Conservation (phyloP, 2,888 invertebrate species). For the Cheilosia grossa region DNA sequence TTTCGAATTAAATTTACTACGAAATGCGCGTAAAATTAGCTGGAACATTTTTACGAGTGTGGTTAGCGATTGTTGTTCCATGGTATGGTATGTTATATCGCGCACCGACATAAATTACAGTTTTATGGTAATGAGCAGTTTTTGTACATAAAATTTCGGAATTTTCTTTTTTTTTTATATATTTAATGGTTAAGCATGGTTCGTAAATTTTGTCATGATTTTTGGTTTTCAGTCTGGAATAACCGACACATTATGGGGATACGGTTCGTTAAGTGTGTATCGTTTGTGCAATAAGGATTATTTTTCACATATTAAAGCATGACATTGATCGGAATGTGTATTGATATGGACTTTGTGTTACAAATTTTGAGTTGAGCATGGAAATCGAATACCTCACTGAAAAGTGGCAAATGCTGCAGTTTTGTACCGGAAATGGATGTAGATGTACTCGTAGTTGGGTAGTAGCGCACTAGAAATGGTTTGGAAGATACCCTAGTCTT, state of each 20-base stretch:
- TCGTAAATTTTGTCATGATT: slow-evolving; percentile 50
- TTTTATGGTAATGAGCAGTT: slow-evolving; percentile 48
- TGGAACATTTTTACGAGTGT: slow-evolving; percentile 44
- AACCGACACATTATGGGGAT: slow-evolving; percentile 32
- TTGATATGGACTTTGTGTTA: background rate
- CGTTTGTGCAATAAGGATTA: slow-evolving; percentile 9
- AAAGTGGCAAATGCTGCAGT: background rate
- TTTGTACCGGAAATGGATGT: background rate
- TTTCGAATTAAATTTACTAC: background rate
- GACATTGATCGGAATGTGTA: background rate
- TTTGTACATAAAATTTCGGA: slow-evolving; percentile 43
- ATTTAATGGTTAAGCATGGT: slow-evolving; percentile 32
- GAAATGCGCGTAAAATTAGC: slow-evolving; percentile 53
- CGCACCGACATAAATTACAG: slow-evolving; percentile 38
- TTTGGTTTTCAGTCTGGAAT: slow-evolving; percentile 13
- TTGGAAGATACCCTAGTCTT: too few relatives aligned
- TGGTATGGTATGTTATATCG: slow-evolving; percentile 17
- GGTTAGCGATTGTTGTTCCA: slow-evolving; percentile 35
- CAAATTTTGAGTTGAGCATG: background rate
- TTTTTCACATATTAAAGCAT: background rate
- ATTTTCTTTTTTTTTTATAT: background rate
- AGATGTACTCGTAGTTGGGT: background rate
- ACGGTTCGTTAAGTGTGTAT: slow-evolving; percentile 30
- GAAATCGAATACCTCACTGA: background rate
- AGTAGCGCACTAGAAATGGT: too few relatives aligned